Base-by-base conservation (phyloP, 2,113 vertebrate species). In the Gymnobelideus leadbeateri region DNA sequence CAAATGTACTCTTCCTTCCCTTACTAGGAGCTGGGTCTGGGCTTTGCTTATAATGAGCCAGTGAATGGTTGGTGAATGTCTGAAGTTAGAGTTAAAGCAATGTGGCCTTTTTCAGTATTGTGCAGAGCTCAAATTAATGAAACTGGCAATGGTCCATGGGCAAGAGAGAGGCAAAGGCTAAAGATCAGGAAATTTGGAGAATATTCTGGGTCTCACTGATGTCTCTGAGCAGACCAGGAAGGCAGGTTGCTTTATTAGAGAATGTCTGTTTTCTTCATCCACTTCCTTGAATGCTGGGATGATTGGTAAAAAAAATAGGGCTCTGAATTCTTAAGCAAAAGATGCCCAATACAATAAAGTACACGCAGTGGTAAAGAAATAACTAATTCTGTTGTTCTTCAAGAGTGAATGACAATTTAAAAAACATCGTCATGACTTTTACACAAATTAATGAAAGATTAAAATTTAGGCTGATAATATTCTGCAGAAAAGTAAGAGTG, bases 11-110 rank as follows among this genome's bases (percentile, higher is more conserved):
- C 95, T 90, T 98, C 96, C 68, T 97, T 93, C 96, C 47, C 92
- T 89, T 2, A 49, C 28, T 94, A 43, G 77, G 93, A 92, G 53
- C 89, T 89, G 89, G 89, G 90, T 31, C 89, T 95, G 91, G 92
- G 3, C 96, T 95, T 97, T 46, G 52, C 89, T 89, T 89, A 16
- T 43, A 96, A 98, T 96, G 54, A 97, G 95, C 68, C 95, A 96
- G 51, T 98, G 52, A 91, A 92, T 77, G 97, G 96, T 89, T 96
- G 94, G 26, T 89, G 92, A 90, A 68, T 84, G 89, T 92, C 92
- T 92, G 94, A 95, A 95, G 53, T 95, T 91, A 47, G 37, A 84
- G 95, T 21, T 25, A 89, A 68, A 68, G 3, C 61, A 68, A 91
- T 11, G 8, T 8, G 54, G 31, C 54, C 96, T 52, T 94, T 92